Evolutionary conservation across 2,797 vertebrate genomes (phyloP), one percentile per base, ranked within the genome.

Genomic region (Thripadectes ignobilis): DNA sequence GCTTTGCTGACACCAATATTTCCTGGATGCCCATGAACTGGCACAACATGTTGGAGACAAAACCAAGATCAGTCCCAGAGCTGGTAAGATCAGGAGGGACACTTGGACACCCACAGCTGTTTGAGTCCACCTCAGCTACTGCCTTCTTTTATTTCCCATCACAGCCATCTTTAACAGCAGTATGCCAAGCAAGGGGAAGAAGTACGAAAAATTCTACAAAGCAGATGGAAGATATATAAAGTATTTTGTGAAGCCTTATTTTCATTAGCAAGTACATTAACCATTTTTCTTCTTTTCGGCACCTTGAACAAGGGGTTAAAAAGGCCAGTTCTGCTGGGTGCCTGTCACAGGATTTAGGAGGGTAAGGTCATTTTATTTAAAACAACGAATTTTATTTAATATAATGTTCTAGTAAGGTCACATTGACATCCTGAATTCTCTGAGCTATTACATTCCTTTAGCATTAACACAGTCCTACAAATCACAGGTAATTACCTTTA

Each of bases 361-460:
- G 48, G 17, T 66, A 94, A 88, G 80, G 76, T 88, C 76, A 46
- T 55, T 90, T 95, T 38, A 79, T 52, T 92, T 85, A 86, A 95
- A 93, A 69, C 6, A 27, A 11, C 30, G 19, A 38, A 66, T 90
- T 93, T 84, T 73, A 93, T 88, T 94, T 79, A 69, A 93, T n/a
- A 34, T 73, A 82, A 48, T 63, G 54, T 19, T 80, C 34, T 82
- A 87, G 59, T 57, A 91, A 89, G 83, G 85, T 88, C 89, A 86
- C 29, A 46, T 66, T 92, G 90, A 94, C 93, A 91, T 85, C 39
- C 30, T 57, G 48, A 79, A 61, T 89, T 76, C 83, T 82, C 48
- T n/a, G 45, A 91, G 41, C 71, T 55, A 43, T 26, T 87, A 71
- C 57, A 71, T 80, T 92, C 73, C 71, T 78, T 66, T 17, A 79